phyloP scores from a whole-genome alignment of 2,113 vertebrate species.

The Helogale parvula region DNA sequence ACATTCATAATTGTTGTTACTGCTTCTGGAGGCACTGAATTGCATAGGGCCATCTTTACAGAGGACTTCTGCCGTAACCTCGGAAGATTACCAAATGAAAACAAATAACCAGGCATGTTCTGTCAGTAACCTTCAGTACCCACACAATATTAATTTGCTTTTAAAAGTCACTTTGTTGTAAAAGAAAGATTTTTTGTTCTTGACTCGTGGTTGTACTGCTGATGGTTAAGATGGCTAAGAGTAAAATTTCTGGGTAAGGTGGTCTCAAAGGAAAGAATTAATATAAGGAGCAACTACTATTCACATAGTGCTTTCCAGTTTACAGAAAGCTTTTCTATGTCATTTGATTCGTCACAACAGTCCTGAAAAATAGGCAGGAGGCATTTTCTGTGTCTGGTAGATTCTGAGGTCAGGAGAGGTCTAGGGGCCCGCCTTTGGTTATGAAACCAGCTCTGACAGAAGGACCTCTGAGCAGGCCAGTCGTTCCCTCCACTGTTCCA shows the following conservation, averaged over 20 bases:
- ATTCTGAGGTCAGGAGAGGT: background rate
- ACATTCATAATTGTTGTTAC: background rate
- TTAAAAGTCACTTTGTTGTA: constrained; percentile 4
- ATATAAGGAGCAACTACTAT: background rate
- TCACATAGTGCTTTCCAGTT: background rate
- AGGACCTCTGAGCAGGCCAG: background rate
- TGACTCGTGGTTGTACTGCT: background rate
- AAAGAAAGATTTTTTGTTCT: constrained; percentile 26
- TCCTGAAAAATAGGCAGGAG: background rate
- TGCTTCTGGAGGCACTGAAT: background rate
- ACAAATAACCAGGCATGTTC: background rate
- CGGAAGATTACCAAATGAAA: background rate
- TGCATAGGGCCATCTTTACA: background rate
- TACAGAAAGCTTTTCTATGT: background rate
- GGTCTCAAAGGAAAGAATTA: background rate
- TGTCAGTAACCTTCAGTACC: background rate
- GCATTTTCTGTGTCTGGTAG: background rate
- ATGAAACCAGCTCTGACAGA: background rate
- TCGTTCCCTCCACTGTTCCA: background rate
- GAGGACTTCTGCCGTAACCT: background rate
- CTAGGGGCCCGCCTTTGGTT: background rate
- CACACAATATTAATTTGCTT: constrained; percentile 1
- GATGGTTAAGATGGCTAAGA: background rate
- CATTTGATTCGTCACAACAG: background rate
- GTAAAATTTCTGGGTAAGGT: background rate